Percentiles rank a stretch among this genome's conserved stretches.
phyloP scores from a whole-genome alignment of 2,113 vertebrate species.

The Gavia stellata region DNA sequence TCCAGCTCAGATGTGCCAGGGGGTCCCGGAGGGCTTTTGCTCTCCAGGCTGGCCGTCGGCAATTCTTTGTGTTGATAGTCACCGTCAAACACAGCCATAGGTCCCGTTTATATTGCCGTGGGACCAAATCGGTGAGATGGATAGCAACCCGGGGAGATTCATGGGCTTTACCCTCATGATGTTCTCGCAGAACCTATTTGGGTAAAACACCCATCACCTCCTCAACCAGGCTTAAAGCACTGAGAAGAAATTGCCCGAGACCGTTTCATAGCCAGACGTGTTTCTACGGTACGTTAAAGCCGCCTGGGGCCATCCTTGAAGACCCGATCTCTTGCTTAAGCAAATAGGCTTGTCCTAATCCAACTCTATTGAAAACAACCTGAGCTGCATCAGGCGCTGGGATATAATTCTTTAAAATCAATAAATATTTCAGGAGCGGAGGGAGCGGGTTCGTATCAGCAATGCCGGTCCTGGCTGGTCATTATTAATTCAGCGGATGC shows the following conservation, averaged over 20 bases:
- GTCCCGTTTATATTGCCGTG: neutral
- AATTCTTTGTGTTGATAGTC: neutral
- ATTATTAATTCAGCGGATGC: slow-evolving; percentile 55
- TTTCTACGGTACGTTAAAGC: accelerated
- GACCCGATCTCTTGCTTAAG: neutral
- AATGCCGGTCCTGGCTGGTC: neutral
- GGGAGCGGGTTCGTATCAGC: neutral
- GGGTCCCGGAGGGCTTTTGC: neutral
- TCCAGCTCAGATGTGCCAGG: neutral
- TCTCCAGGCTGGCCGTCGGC: neutral
- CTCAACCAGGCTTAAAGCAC: neutral
- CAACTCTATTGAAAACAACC: neutral
- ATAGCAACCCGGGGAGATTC: neutral
- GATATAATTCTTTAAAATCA: neutral
- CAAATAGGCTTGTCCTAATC: neutral
- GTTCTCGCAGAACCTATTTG: neutral
- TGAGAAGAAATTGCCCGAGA: neutral
- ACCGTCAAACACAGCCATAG: accelerated
- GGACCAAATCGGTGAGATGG: neutral
- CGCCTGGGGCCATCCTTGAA: neutral
- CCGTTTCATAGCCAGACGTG: neutral
- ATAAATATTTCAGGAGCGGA: slow-evolving; percentile 58
- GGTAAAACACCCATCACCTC: neutral
- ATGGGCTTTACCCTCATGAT: neutral
- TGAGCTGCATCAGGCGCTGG: neutral